Base-by-base conservation (phyloP, 2,113 vertebrate genomes). In the Lepus timidus region DNA sequence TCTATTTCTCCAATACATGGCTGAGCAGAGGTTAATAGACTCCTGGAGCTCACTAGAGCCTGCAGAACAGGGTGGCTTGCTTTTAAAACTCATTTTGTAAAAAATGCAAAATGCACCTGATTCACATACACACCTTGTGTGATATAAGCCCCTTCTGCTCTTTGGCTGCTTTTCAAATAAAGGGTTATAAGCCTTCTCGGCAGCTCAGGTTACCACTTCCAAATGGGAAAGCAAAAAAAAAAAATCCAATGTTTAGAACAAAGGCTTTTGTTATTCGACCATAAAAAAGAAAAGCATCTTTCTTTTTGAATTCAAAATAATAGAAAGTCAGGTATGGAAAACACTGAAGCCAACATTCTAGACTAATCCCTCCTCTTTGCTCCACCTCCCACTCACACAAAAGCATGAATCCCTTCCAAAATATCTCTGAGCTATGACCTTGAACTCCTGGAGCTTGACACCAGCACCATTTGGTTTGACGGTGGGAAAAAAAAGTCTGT, bases 81-180 rank as follows among this genome's bases (percentile, higher is more conserved):
- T 86, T 55, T 80, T 73, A 80, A 82, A 67, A 19, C 52, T 20
- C 31, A 36, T 87, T 82, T 85, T 33, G 31, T 39, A 58, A 84
- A 83, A 85, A 90, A 95, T 73, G 65, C 64, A 95, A 91, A 96
- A 23, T 58, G 39, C 94, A n/a, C 71, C n/a, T 1, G 1, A 51
- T 36, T 91, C 79, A 4, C 39, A 79, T n/a, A 33, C 20, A 70
- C 23, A 36, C 25, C 0, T 2, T 44, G 33, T 93, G 52, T 27
- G 36, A 27, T 39, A 0, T 65, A 88, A 93, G 82, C 51, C 7
- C 78, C 4, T 79, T 64, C 88, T 82, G 70, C 70, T 87, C 79
- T 91, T 75, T 94, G 80, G 85, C 67, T 92, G 88, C 88, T 96
- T 93, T 84, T 96, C 80, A 95, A 76, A 93, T 94, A 89, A 70